Evolutionary conservation across 2,888 invertebrate genomes (phyloP), one percentile per base, ranked within the genome.

Genomic region (Archaeoteleia sp.): DNA sequence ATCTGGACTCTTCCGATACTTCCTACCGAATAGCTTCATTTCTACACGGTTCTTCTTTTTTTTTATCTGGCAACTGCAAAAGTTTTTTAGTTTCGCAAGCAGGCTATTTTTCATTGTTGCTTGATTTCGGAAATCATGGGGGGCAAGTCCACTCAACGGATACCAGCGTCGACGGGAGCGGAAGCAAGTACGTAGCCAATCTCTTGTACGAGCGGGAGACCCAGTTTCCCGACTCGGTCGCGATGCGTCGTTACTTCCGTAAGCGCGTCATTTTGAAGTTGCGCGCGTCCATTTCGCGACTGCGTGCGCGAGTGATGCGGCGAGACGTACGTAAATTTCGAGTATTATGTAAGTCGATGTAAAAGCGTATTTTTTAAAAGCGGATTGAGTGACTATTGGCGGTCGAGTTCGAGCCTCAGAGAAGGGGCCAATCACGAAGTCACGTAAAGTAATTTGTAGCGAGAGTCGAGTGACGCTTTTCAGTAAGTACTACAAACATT

Each of bases 311-410:
- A 55, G 46, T 58, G 61, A 25, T 68, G 58, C 42, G 49, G 54
- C 45, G 45, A 58, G 32, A 58, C 13, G 9, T 49, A 54, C 15
- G 12, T 43, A 51, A 17, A 35, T 35, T 10, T 35, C 35, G 35
- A 10, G 10, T 30, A 30, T 35, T 15, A 17, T 7, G 20, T 20
- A 2, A 20, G 2, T 20, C 5, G 2, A 20, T 5, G 2, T 5
- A 20, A 2, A 20, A 2, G 17, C 23, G 20, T 20, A 46, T 23
- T 15, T 49, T 68, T 81, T 78, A 79, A 78, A 77, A 78, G 75
- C 74, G 77, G 80, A 81, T 81, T 81, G 78, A 76, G 74, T 77
- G 77, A 75, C 76, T 71, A 69, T 57, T 71, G 74, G 20, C 20
- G 20, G 20, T 20, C 77, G 74, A 79, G 77, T 76, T 70, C 74